Conservation (phyloP, 2,113 vertebrate species). For the Empidonax alnorum region DNA sequence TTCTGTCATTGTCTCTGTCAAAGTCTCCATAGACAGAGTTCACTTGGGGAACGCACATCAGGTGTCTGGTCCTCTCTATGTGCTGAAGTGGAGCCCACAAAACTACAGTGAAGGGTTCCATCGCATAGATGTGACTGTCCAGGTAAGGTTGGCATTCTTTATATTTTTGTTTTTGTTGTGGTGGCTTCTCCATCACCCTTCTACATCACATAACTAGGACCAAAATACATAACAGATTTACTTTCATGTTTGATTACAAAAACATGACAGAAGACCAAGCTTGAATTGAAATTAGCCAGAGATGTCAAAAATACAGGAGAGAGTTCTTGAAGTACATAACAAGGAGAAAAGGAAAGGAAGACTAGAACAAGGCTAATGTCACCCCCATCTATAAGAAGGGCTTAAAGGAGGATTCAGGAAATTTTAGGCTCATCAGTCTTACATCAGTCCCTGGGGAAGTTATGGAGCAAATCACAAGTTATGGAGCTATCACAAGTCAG, state of each 20-base stretch:
- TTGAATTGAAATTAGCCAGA: not conserved
- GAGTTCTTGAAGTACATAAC: not conserved
- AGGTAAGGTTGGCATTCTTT: constrained; percentile 77
- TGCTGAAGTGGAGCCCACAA: constrained; percentile 86
- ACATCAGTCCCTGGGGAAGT: not conserved
- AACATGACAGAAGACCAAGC: not conserved
- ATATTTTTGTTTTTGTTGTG: not conserved
- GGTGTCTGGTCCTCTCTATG: constrained; percentile 88
- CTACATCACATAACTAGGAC: not conserved
- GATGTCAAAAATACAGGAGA: not conserved
- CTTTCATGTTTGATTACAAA: not conserved
- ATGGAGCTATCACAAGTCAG: not conserved
- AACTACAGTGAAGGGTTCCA: constrained; percentile 86
- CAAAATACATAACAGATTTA: not conserved
- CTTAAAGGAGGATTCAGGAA: not conserved
- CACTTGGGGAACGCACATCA: constrained; percentile 78
- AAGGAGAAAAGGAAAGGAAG: not conserved
- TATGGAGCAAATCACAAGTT: not conserved
- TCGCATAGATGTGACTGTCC: constrained; percentile 85
- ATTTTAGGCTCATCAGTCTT: not conserved
- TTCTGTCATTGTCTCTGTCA: constrained; percentile 80
- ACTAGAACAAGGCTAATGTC: not conserved
- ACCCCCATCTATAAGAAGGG: not conserved
- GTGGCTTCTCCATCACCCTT: not conserved
- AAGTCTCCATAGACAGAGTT: constrained; percentile 83